These are phyloP conservation scores for Urocitellus parryii DNA, from an alignment of 2,113 vertebrate species.

Conservation along the genomic window DNA sequence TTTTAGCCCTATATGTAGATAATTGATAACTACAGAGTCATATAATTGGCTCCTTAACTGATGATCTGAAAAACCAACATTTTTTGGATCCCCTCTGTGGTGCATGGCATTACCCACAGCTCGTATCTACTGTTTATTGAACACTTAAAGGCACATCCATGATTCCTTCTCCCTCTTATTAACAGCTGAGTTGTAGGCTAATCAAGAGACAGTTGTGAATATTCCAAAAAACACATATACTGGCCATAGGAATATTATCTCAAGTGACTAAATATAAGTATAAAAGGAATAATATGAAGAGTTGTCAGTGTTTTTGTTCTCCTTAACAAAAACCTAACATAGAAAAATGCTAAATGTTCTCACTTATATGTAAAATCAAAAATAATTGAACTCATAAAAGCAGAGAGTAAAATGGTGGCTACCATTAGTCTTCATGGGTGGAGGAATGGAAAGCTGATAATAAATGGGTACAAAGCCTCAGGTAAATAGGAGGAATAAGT, in stretches of 20 bases:
- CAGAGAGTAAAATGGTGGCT: too few species aligned
- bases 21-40: neutral
- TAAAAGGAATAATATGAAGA: neutral
- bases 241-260: neutral
- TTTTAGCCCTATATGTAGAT: neutral
- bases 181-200: neutral
- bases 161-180: too few species aligned
- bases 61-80: neutral
- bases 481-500: too few species aligned
- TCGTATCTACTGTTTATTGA: rapidly evolving
- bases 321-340: neutral
- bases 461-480: too few species aligned
- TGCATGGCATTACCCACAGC: neutral
- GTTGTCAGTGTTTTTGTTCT: neutral
- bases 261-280: neutral
- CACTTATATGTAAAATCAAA: too few species aligned
- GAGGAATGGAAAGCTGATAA: too few species aligned
- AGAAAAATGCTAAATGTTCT: too few species aligned
- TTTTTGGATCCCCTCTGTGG: neutral
- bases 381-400: too few species aligned
- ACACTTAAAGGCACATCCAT: neutral
- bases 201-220: neutral
- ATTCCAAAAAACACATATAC: neutral
- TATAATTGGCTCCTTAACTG: neutral
- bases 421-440: too few species aligned